Conservation (phyloP, 2,113 vertebrate genomes). For the Pandion haliaetus region DNA sequence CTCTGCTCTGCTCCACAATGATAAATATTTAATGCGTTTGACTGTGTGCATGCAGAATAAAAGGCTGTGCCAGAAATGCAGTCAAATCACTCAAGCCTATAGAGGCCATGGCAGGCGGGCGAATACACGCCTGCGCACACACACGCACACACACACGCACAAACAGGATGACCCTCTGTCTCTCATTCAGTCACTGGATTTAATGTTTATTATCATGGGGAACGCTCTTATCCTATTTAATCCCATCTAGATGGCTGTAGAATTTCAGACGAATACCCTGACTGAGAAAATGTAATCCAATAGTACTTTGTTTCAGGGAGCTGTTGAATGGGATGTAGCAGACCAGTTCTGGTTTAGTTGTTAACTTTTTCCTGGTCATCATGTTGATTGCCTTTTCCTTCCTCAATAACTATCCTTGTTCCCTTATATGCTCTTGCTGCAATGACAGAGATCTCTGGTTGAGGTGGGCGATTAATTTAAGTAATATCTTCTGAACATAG, state of each 20-base stretch:
- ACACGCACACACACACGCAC: neutral
- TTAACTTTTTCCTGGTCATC: neutral
- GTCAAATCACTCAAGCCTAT: neutral
- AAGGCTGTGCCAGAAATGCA: neutral
- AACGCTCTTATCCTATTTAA: constrained; percentile 43
- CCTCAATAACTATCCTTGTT: neutral
- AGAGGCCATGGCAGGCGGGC: neutral
- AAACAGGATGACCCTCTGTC: neutral
- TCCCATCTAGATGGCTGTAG: constrained; percentile 41
- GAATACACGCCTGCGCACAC: rapidly evolving
- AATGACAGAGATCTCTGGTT: neutral
- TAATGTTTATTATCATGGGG: constrained; percentile 13
- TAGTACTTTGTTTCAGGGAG: neutral
- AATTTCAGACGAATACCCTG: constrained; percentile 9
- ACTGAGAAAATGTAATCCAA: constrained; percentile 3
- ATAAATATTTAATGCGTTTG: constrained; percentile 34
- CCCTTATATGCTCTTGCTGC: neutral
- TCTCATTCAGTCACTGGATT: constrained; percentile 22
- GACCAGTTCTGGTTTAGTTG: neutral
- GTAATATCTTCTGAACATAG: neutral
- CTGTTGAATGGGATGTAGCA: neutral
- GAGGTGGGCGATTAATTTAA: neutral
- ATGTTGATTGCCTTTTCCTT: neutral
- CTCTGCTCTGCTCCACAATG: neutral
- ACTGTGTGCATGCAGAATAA: neutral